These are phyloP conservation scores for Papilio demoleus DNA, from an alignment of 2,888 invertebrate genomes.

Conservation along the genomic window DNA sequence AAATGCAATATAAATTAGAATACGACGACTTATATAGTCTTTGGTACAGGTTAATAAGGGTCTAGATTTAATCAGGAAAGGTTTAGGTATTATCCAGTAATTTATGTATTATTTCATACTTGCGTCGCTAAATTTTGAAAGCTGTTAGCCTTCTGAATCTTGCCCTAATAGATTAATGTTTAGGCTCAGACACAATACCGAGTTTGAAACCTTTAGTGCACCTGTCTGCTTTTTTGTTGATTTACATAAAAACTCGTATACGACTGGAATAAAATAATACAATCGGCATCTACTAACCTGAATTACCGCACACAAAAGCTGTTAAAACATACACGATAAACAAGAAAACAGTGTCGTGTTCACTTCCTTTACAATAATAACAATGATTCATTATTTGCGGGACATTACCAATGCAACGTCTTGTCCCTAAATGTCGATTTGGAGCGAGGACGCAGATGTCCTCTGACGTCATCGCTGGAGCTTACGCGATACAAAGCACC, in stretches of 20 bases:
- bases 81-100: not conserved
- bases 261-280: not conserved
- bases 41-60: too few species aligned
- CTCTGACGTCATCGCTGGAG: constrained; percentile 27
- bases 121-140: not conserved
- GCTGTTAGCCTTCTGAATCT: not conserved
- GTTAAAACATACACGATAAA: constrained; percentile 12
- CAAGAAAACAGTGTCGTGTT: constrained; percentile 1
- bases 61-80: not conserved
- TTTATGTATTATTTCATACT: not conserved
- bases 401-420: constrained; percentile 25
- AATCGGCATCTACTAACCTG: not conserved
- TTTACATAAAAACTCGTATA: too few species aligned
- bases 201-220: too few species aligned
- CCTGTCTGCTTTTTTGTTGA: too few species aligned
- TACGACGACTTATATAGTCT: too few species aligned
- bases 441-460: constrained; percentile 13
- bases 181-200: not conserved
- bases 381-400: constrained; percentile 31
- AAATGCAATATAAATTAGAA: not conserved
- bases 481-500: constrained; percentile 32
- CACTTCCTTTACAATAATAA: constrained; percentile 9
- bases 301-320: constrained; percentile 2
- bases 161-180: not conserved
- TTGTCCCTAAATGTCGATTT: constrained; percentile 32